Conservation (phyloP, 2,797 vertebrate species). For the Spinus pinus region DNA sequence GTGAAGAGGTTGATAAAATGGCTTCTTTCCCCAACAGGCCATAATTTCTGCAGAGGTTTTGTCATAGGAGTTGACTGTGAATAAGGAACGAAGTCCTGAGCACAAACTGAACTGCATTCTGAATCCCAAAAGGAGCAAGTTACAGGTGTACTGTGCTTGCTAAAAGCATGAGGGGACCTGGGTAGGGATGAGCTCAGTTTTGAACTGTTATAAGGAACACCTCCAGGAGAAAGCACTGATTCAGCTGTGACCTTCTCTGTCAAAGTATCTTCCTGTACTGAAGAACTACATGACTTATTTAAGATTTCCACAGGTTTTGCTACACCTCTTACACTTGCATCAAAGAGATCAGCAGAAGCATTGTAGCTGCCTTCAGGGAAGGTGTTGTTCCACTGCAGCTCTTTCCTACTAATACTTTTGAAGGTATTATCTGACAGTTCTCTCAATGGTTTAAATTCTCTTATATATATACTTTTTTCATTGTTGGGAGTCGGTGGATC, state of each 20-base stretch:
- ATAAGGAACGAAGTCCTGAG: conserved; percentile 69
- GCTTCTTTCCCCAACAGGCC: background rate
- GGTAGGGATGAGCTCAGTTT: background rate
- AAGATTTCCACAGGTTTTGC: conserved; percentile 7
- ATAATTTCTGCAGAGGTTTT: conserved; percentile 26
- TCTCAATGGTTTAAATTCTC: background rate
- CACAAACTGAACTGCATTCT: conserved; percentile 16
- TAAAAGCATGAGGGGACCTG: background rate
- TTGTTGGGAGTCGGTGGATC: background rate
- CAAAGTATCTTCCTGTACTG: background rate
- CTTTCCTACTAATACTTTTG: background rate
- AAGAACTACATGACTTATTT: conserved; percentile 15
- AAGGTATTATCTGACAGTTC: conserved; percentile 13
- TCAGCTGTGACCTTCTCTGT: conserved; percentile 13
- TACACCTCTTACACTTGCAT: conserved; percentile 29
- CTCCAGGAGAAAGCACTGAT: background rate
- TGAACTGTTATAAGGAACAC: background rate
- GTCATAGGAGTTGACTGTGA: conserved; percentile 77
- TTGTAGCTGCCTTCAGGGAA: conserved; percentile 61
- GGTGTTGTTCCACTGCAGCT: background rate
- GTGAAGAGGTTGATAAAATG: background rate
- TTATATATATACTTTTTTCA: background rate
- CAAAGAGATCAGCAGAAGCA: conserved; percentile 81
- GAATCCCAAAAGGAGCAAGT: background rate
- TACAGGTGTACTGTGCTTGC: conserved; percentile 30